Base-by-base conservation (phyloP, 2,888 invertebrate genomes). In the Drosophila quasianomalipes region DNA sequence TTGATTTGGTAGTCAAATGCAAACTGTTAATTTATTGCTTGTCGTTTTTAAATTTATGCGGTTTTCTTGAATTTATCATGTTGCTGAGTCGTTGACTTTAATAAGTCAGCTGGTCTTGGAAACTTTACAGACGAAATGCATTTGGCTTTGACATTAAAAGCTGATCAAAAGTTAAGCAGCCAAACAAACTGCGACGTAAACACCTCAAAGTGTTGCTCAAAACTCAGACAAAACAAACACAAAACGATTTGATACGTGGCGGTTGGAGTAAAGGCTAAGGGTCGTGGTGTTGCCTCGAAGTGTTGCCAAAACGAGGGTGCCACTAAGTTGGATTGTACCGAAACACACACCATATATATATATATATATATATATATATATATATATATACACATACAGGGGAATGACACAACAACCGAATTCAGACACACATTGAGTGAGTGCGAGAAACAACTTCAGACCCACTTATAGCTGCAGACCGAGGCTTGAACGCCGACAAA, bases 91-190 rank as follows among this genome's bases (percentile, higher is more conserved):
- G 28, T n/a, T 63, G 54, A 44, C 72, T 67, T 52, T 30, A 65
- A 72, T 63, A 74, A 70, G 64, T 69, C 60, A 47, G 65, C 54
- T 60, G 53, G 63, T 71, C 61, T 66, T 30, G 41, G 14, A 89
- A 87, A 87, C 84, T 91, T 87, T 82, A 54, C 78, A 87, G 89
- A 87, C 86, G 44, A 60, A 88, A 76, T 85, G 81, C 86, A 85
- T 90, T 90, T 76, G 66, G 68, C 71, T 73, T 69, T 81, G 81
- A 67, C 81, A 86, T 89, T 74, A 80, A 89, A 78, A 88, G 72
- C 89, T 79, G 83, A 90, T 90, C 89, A 81, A 89, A 86, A 86
- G 89, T 86, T 86, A 76, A 78, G 83, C 79, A 83, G 76, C 64
- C 71, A 77, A 82, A 68, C 75, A 75, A 83, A 74, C 60, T 60